Conservation (phyloP, 2,113 vertebrate genomes). For the Oreochromis tanganicae region DNA sequence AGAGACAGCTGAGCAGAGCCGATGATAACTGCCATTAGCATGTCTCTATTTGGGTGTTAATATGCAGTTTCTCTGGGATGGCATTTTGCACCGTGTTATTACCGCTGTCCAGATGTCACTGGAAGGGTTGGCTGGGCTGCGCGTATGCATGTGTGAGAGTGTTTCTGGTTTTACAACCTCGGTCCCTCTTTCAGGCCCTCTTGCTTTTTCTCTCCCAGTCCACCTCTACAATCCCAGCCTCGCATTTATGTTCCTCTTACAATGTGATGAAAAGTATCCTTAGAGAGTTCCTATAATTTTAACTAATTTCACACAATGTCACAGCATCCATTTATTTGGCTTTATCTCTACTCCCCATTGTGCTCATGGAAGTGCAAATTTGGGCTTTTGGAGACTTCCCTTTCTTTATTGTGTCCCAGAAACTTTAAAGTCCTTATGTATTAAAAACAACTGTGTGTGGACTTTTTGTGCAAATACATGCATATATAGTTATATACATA, state of each 20-base stretch:
- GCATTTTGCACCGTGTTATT: conserved; percentile 73
- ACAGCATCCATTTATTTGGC: neutral
- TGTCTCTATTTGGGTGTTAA: conserved; percentile 71
- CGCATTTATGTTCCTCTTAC: neutral
- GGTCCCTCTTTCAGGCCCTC: neutral
- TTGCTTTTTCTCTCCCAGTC: neutral
- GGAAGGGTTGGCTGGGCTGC: conserved; percentile 29
- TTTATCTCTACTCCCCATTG: neutral
- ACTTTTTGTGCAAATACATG: neutral
- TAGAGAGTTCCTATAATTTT: conserved; percentile 13
- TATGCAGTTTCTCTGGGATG: conserved; percentile 68
- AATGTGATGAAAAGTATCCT: neutral
- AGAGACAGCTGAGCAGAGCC: conserved; percentile 50
- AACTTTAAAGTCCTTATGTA: neutral
- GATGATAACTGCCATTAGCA: conserved; percentile 73
- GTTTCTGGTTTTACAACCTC: neutral
- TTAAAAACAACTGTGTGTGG: neutral
- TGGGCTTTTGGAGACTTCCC: neutral
- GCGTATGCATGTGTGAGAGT: neutral
- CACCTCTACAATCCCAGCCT: neutral
- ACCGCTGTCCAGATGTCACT: conserved; percentile 72
- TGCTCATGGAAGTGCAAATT: neutral
- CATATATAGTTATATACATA: neutral
- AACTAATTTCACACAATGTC: conserved; percentile 7
- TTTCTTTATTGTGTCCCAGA: neutral